A percentile compares a stretch with the other conserved stretches of the same genome.
Evolutionary conservation across 2,888 invertebrate species (phyloP).

Genomic region (Schizotus pectinicornis): DNA sequence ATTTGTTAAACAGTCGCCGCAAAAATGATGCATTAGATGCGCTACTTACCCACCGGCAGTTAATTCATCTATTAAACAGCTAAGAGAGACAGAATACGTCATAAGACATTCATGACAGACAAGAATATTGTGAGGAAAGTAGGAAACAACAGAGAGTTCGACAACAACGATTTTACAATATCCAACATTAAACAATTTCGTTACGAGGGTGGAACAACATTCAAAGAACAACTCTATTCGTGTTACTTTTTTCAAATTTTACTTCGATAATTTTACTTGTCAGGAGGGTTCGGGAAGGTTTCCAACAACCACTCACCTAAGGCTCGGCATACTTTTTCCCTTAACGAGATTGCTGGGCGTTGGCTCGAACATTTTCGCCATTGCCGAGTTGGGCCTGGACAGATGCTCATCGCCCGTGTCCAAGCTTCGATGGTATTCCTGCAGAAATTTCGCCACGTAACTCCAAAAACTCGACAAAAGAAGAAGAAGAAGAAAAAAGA

Average conservation of each 20-base stretch:
- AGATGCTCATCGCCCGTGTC: slow-evolving; percentile 81
- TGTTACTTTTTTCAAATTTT: too few relatives aligned
- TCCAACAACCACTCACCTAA: slow-evolving; percentile 88
- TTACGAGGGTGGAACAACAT: neutral
- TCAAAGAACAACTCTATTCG: neutral
- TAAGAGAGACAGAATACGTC: slow-evolving; percentile 61
- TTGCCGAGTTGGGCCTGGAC: slow-evolving; percentile 72
- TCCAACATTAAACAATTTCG: slow-evolving; percentile 2
- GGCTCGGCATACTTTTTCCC: slow-evolving; percentile 96
- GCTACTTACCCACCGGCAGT: slow-evolving; percentile 79
- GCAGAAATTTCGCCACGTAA: slow-evolving; percentile 34
- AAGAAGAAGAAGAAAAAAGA: slow-evolving; percentile 14
- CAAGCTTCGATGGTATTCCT: slow-evolving; percentile 84
- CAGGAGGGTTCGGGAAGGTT: too few relatives aligned
- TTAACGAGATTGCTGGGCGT: slow-evolving; percentile 77
- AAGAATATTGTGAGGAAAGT: slow-evolving; percentile 36
- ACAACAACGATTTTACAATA: slow-evolving; percentile 5
- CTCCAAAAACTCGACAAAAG: slow-evolving; percentile 6
- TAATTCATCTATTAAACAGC: slow-evolving; percentile 88
- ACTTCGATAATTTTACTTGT: too few relatives aligned
- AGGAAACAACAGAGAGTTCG: slow-evolving; percentile 11
- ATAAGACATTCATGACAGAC: slow-evolving; percentile 54
- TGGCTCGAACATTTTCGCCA: slow-evolving; percentile 63
- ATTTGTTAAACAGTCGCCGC: neutral
- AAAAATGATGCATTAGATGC: slow-evolving; percentile 12